These are phyloP conservation scores for Bufo bufo DNA, from an alignment of 2,113 vertebrate species.

Conservation along the genomic window DNA sequence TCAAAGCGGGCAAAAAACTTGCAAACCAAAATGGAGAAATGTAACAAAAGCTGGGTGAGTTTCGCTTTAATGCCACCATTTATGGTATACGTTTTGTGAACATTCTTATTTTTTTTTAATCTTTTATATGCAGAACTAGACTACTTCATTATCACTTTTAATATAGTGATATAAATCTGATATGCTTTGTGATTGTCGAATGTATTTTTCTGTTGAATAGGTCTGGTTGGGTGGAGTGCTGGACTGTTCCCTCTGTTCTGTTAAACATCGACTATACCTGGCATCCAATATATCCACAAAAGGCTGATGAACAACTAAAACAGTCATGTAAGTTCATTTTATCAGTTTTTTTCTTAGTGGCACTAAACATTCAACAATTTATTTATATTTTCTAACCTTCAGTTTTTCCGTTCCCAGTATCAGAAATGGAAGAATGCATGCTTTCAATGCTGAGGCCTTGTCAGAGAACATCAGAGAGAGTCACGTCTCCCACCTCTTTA, in stretches of 20 bases:
- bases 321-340: slow-evolving; percentile 84
- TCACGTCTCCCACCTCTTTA: slow-evolving; percentile 74
- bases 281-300: slow-evolving; percentile 98
- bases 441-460: slow-evolving; percentile 86
- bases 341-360: neutral
- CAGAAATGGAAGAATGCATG: slow-evolving; percentile 95
- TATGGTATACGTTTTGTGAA: neutral
- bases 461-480: slow-evolving; percentile 76
- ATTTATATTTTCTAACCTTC: neutral
- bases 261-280: slow-evolving; percentile 96
- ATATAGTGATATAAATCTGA: neutral
- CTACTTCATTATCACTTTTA: neutral
- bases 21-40: slow-evolving; percentile 91
- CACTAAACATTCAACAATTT: neutral
- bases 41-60: slow-evolving; percentile 93
- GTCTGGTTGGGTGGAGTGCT: slow-evolving; percentile 96
- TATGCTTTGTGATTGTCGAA: neutral
- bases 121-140: too few relatives aligned
- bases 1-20: slow-evolving; percentile 79
- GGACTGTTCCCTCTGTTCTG: slow-evolving; percentile 92
- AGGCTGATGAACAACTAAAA: slow-evolving; percentile 92
- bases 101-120: neutral
- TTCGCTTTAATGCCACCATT: neutral
- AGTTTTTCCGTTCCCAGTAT: slow-evolving; percentile 72
- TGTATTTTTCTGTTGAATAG: slow-evolving; percentile 67